Base-by-base conservation (phyloP, 2,888 invertebrate species). In the Lithodes maja region DNA sequence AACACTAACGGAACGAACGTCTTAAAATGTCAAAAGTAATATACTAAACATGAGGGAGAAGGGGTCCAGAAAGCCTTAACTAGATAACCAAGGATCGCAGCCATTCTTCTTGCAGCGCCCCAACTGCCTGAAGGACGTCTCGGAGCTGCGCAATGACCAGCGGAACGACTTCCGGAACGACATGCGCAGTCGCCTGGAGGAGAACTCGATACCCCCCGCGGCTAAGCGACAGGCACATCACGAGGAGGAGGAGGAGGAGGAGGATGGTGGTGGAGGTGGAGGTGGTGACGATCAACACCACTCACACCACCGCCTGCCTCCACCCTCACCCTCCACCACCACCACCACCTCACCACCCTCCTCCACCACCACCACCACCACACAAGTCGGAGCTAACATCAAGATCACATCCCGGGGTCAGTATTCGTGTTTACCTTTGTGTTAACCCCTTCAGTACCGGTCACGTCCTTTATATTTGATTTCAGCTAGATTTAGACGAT, bases 391-490 rank as follows among this genome's bases (percentile, higher is more conserved):
- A 74, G 96, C 97, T 68, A 96, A 97, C 93, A 97, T 98, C 93
- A 98, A 97, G 94, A 97, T 98, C 92, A 96, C 97, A 92, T 97
- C 97, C 93, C 95, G 97, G 95, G 97, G 98, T 97, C 94, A 94
- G 95, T 94, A 54, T 77, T 61, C 68, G 74, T 61, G 61, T 61
- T 5, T 61, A 12, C 12, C 5, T 61, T 33, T 33, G 0, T 33
- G 33, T 33, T 33, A 33, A 33, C 33, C 33, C 33, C 33, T 33
- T 33, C 33, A 33, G 33, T 33, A 33, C 33, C 33, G 33, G 33
- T 33, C 0, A 33, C 33, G 33, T 33, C 33, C 33, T 33, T 33
- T 33, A 33, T 33, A 33, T 33, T 33, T 33, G 33, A 33, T 33
- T 33, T 33, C 33, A 33, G 33, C 33, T 33, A 33, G 33, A 33